These are phyloP conservation scores for Clamator glandarius DNA, from an alignment of 2,797 vertebrate genomes.

Conservation along the genomic window DNA sequence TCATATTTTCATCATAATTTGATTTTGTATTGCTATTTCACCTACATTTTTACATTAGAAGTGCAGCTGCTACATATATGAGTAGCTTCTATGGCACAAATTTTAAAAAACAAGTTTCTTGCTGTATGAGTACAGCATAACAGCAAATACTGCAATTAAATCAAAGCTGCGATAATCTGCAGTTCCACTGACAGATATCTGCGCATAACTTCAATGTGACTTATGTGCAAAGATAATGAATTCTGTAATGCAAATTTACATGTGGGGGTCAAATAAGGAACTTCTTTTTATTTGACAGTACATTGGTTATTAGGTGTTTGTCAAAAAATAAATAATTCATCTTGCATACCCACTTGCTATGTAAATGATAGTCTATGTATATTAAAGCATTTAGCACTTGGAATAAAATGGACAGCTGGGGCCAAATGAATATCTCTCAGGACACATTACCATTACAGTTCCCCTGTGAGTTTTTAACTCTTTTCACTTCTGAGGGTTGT, in stretches of 20 bases:
- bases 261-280: constrained; percentile 76
- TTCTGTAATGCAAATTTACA: constrained; percentile 80
- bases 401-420: constrained; percentile 81
- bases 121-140: background rate
- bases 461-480: constrained; percentile 73
- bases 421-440: constrained; percentile 77
- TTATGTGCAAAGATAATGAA: constrained; percentile 75
- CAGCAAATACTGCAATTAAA: constrained; percentile 57
- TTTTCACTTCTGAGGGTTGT: constrained; percentile 69
- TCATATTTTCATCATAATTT: constrained; percentile 68
- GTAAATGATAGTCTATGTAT: constrained; percentile 82
- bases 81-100: constrained; percentile 3
- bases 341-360: constrained; percentile 75
- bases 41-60: constrained; percentile 6
- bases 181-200: constrained; percentile 52
- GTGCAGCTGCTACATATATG: background rate
- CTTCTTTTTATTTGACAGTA: constrained; percentile 75
- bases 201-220: constrained; percentile 75
- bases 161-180: constrained; percentile 61
- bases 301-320: constrained; percentile 73
- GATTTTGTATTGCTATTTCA: constrained; percentile 61
- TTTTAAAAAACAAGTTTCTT: background rate
- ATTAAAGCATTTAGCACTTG: constrained; percentile 80
- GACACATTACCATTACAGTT: constrained; percentile 74
- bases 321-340: constrained; percentile 84